Evolutionary conservation across 2,888 invertebrate species (phyloP), one percentile per base, ranked within the genome.

Genomic region (Conchocele bisecta): DNA sequence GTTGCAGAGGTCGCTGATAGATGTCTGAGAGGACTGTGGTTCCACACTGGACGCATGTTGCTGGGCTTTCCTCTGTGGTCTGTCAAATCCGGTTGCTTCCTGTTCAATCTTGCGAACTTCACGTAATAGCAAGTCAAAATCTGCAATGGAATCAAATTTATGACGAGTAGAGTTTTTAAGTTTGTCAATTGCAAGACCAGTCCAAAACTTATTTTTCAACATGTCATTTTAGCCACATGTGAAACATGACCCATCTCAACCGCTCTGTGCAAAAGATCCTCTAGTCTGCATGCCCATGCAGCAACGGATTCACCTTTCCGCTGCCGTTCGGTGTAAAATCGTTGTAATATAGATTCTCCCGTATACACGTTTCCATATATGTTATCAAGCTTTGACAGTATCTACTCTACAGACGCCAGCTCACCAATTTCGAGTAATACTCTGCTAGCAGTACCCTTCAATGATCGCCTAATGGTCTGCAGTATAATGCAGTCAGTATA

Each of bases 301-400:
- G 50, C 48, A 1, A 66, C 37, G 58, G n/a, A 22, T 28, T 53
- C 63, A 33, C 20, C 31, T 6, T 26, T 24, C 33, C 22, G 51
- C 44, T 63, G 60, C 22, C 4, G 11, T n/a, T 61, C 61, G 29
- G 15, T 61, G 17, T 53, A 64, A 54, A 58, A 66, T 15, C 13
- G n/a, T 22, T 70, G 64, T 28, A 64, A 33, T 3, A 70, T 13
- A n/a, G 58, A 42, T 44, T 64, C 69, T 22, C 13, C 35, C 20
- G 58, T 57, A 9, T 31, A 35, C 13, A 63, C 63, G 35, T 57
- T 51, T 3, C 63, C 63, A 63, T 54, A 69, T 13, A 63, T 51
- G 28, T 31, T 48, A 11, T 66, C 61, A 5, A 66, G 37, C 31
- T 72, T 72, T 0, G 31, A 24, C 5, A 61, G 20, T n/a, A 69